phyloP scores from a whole-genome alignment of 2,888 invertebrate species.

The Cistogaster globosa region DNA sequence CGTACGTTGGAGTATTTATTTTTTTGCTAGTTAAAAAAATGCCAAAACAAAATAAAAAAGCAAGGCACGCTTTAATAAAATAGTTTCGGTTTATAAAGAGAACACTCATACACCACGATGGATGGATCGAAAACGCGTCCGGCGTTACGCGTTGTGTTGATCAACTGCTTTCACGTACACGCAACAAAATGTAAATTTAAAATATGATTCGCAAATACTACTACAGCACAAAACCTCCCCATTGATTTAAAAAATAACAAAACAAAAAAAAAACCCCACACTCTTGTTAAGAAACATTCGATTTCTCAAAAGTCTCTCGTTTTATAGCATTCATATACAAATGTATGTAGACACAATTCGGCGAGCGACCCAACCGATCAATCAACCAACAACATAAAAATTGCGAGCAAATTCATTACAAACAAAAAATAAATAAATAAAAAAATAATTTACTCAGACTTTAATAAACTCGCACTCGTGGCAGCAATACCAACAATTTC shows the following conservation, averaged over 20 bases:
- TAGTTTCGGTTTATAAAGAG: constrained; percentile 46
- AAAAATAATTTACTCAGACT: constrained; percentile 43
- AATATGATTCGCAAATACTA: constrained; percentile 65
- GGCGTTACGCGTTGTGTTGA: constrained; percentile 67
- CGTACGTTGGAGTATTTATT: constrained; percentile 29
- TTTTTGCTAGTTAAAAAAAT: constrained; percentile 10
- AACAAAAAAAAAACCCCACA: constrained; percentile 24
- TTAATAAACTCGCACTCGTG: constrained; percentile 38
- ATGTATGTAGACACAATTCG: background rate
- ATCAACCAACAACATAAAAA: constrained; percentile 56
- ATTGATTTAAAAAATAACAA: constrained; percentile 23
- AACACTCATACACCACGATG: constrained; percentile 40
- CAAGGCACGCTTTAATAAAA: constrained; percentile 65
- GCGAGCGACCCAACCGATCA: constrained; percentile 40
- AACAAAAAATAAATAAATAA: constrained; percentile 54
- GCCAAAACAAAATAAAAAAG: constrained; percentile 24
- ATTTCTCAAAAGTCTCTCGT: constrained; percentile 48
- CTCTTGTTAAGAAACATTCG: constrained; percentile 22
- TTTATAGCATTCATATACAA: constrained; percentile 27
- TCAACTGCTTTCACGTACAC: constrained; percentile 71
- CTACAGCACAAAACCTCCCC: constrained; percentile 64
- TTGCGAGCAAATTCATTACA: constrained; percentile 64
- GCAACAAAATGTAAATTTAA: constrained; percentile 66
- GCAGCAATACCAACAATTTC: constrained; percentile 40
- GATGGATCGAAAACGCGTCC: constrained; percentile 57